Evolutionary conservation across 2,113 vertebrate species (phyloP).

Genomic region (Fregata magnificens): DNA sequence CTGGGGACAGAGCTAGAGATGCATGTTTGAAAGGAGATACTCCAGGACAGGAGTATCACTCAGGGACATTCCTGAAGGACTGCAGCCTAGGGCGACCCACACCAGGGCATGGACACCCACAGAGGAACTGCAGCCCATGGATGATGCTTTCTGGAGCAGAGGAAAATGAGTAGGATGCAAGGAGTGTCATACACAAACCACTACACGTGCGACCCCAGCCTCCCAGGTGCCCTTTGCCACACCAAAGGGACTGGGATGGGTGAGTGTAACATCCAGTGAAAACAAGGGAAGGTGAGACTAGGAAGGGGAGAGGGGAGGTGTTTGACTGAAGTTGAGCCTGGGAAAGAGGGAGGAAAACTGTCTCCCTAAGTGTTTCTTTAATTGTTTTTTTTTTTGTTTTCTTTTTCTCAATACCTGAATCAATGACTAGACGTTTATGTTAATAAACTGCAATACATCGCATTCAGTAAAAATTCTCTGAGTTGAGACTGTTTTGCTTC

Average conservation of each 20-base stretch:
- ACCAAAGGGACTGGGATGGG: too few species aligned
- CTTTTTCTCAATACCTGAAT: neutral
- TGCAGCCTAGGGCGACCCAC: neutral
- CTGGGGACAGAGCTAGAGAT: neutral
- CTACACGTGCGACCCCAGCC: neutral
- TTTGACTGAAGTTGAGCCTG: neutral
- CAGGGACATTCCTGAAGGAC: neutral
- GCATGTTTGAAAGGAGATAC: neutral
- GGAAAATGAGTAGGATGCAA: neutral
- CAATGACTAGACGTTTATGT: neutral
- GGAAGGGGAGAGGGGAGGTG: neutral
- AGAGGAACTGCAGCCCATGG: neutral
- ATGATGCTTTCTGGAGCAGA: neutral
- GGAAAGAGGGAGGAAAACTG: neutral
- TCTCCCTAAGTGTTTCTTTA: neutral
- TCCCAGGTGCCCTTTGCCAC: neutral
- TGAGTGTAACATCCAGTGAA: neutral
- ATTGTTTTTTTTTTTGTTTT: neutral
- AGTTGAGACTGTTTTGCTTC: neutral
- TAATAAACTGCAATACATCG: neutral
- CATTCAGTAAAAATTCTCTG: neutral
- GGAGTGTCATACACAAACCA: neutral
- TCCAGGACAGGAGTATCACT: neutral
- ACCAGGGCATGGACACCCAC: neutral
- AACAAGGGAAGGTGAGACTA: neutral